Evolutionary conservation across 2,888 invertebrate genomes (phyloP).

Genomic region (Vannuccia rotundouncinata): DNA sequence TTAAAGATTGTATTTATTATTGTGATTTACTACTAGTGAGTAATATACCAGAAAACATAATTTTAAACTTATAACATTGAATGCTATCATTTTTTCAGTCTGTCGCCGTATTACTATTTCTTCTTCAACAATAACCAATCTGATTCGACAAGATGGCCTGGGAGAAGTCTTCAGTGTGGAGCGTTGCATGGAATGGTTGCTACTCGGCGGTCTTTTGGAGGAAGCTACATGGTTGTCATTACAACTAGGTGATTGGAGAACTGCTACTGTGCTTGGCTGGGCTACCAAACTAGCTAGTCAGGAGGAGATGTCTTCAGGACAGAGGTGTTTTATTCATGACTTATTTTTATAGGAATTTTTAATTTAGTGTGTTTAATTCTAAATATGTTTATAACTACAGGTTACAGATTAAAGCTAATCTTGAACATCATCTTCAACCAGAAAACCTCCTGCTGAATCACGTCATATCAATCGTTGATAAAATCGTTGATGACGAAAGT

Average conservation of each 20-base stretch:
- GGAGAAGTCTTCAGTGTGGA: slow-evolving; percentile 50
- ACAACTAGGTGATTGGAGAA: slow-evolving; percentile 54
- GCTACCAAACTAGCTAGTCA: neutral
- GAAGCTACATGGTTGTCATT: slow-evolving; percentile 54
- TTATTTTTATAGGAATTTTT: neutral
- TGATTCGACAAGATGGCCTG: slow-evolving; percentile 46
- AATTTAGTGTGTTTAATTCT: too few species aligned
- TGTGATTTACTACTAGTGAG: neutral
- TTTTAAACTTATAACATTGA: slow-evolving; percentile 45
- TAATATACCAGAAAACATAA: too few species aligned
- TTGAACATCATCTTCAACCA: neutral
- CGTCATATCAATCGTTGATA: neutral
- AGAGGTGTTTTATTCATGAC: neutral
- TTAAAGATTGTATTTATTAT: slow-evolving; percentile 5
- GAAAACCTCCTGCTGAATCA: neutral
- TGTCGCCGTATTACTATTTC: slow-evolving; percentile 44
- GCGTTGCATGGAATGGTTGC: slow-evolving; percentile 49
- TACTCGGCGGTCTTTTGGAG: slow-evolving; percentile 50
- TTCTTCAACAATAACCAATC: slow-evolving; percentile 46
- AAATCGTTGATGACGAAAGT: neutral
- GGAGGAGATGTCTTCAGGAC: neutral
- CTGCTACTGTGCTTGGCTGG: slow-evolving; percentile 44
- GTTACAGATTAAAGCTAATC: slow-evolving; percentile 5
- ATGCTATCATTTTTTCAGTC: slow-evolving; percentile 40
- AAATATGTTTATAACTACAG: neutral